Conservation (phyloP, 1,140 invertebrate species). For the Bombyx mandarina region DNA sequence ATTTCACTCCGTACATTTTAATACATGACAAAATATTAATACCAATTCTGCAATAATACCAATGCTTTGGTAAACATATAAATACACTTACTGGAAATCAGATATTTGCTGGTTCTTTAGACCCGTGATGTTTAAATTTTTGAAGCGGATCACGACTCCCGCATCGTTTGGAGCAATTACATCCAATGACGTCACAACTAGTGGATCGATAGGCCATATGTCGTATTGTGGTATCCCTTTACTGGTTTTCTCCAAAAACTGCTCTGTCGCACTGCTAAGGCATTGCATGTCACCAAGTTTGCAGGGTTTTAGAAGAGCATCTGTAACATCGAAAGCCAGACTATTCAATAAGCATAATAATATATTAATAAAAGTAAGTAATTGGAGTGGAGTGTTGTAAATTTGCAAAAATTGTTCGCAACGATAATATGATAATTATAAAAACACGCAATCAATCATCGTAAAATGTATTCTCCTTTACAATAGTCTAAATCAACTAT, state of each 20-base stretch:
- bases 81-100: constrained; percentile 34
- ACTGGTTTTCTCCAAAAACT: constrained; percentile 40
- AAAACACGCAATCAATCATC: neutral
- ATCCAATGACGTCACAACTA: constrained; percentile 27
- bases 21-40: no score
- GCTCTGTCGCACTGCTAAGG: constrained; percentile 35
- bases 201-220: constrained; percentile 42
- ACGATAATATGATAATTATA: neutral
- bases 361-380: neutral
- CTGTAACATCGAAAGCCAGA: constrained; percentile 20
- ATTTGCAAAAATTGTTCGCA: neutral
- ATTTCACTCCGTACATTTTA: no score
- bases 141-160: constrained; percentile 25
- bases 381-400: neutral
- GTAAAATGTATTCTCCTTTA: neutral
- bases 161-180: constrained; percentile 14
- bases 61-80: neutral
- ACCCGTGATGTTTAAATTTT: constrained; percentile 38
- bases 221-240: constrained; percentile 37
- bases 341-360: no score
- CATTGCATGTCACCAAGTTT: constrained; percentile 36
- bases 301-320: constrained; percentile 31
- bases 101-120: constrained; percentile 41
- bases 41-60: neutral
- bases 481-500: no score